Evolutionary conservation across 2,888 invertebrate genomes (phyloP), one percentile per base, ranked within the genome.

Genomic region (Urechis unicinctus): DNA sequence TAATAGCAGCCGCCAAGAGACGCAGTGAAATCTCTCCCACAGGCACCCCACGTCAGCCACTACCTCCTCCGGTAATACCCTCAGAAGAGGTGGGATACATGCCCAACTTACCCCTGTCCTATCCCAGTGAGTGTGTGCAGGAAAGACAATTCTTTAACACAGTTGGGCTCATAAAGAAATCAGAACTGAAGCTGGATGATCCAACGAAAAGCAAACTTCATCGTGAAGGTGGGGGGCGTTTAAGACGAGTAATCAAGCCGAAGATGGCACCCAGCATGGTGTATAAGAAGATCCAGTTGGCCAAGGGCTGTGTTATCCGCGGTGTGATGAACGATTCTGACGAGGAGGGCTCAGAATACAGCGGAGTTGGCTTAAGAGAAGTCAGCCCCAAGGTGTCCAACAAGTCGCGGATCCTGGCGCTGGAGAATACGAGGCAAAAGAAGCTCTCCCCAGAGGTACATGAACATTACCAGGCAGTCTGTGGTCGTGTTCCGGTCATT

Each of bases 81-180:
- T 9, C 9, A 13, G 17, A 17, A 13, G 9, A 9, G 9, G 36
- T 36, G 9, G 17, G 17, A 17, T 13, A 13, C 17, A 17, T 36
- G 9, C 9, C 9, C 17, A 17, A 36, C 17, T 36, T 17, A 36
- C 9, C 9, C 36, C 9, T 36, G 9, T 17, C 9, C 36, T 36
- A 36, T 17, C 36, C 36, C 9, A 13, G 36, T 17, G 36, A 9
- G 9, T 9, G 17, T 36, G 36, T 36, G 9, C n/a, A n/a, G n/a
- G 36, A 36, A 17, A 9, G 17, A 36, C 36, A 36, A 17, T 36
- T 36, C 36, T 36, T 36, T 17, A 9, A 36, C 9, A 36, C 9
- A 36, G 36, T 61, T 30, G 61, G 61, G 6, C 43, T 61, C 30
- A 43, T 60, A 1, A 53, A 58, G 31, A 61, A 61, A 49, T 56